Percentiles rank a stretch among this genome's conserved stretches.
Evolutionary conservation across 2,888 invertebrate species (phyloP).

Genomic region (Venusia cambrica): DNA sequence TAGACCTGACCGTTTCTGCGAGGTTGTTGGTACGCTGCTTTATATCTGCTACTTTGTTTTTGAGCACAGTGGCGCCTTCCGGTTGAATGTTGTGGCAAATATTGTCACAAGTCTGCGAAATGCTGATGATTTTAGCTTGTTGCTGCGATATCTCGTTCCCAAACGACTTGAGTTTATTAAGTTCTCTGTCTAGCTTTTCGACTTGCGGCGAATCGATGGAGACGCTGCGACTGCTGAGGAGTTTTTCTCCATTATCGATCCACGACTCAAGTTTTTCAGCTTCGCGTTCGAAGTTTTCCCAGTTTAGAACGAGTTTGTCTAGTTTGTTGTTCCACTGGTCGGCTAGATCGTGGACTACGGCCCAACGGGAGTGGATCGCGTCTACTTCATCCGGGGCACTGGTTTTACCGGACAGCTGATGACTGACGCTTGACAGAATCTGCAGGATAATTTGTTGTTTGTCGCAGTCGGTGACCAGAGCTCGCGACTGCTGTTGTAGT

Average conservation of each 20-base stretch:
- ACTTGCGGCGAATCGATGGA: slow-evolving; percentile 86
- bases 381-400: slow-evolving; percentile 92
- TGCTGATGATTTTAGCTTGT: slow-evolving; percentile 89
- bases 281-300: slow-evolving; percentile 91
- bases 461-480: slow-evolving; percentile 89
- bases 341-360: slow-evolving; percentile 90
- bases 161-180: slow-evolving; percentile 88
- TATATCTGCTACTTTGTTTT: slow-evolving; percentile 86
- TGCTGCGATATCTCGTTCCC: slow-evolving; percentile 93
- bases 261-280: slow-evolving; percentile 89
- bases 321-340: slow-evolving; percentile 89
- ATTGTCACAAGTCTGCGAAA: slow-evolving; percentile 90
- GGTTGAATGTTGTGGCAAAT: slow-evolving; percentile 88
- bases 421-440: slow-evolving; percentile 86
- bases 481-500: slow-evolving; percentile 85
- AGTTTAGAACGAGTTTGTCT: slow-evolving; percentile 88
- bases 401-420: slow-evolving; percentile 87
- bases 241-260: slow-evolving; percentile 85
- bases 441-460: slow-evolving; percentile 88
- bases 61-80: slow-evolving; percentile 87
- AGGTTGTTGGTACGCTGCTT: slow-evolving; percentile 88
- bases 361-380: slow-evolving; percentile 90
- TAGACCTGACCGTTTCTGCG: slow-evolving; percentile 87
- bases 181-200: slow-evolving; percentile 87
- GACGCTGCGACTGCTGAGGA: slow-evolving; percentile 78